A percentile compares a stretch with the other conserved stretches of the same genome.
Evolutionary conservation across 2,888 invertebrate species (phyloP).

Genomic region (Dinocampus coccinellae): DNA sequence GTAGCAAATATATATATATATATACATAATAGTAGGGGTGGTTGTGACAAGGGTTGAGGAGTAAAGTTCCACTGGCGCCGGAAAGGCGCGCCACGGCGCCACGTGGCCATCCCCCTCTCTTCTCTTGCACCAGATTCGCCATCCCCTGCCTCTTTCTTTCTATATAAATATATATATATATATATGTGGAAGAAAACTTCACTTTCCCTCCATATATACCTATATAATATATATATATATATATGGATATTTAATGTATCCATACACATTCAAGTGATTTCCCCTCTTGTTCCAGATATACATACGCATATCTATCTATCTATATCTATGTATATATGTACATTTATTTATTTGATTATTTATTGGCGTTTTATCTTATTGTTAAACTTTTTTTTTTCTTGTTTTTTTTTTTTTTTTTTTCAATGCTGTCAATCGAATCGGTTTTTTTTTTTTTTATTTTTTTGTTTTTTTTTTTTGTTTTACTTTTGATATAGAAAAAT

Average conservation of each 20-base stretch:
- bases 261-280: neutral
- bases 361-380: conserved; percentile 4
- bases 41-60: conserved; percentile 30
- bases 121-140: conserved; percentile 26
- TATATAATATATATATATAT: conserved; percentile 4
- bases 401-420: neutral
- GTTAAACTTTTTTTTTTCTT: neutral
- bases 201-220: neutral
- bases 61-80: conserved; percentile 64
- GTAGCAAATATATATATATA: neutral
- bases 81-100: conserved; percentile 68
- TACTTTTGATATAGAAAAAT: neutral
- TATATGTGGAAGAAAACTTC: neutral
- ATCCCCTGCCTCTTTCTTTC: neutral
- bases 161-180: neutral
- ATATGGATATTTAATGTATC: neutral
- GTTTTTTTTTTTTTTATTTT: neutral
- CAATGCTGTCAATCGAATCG: neutral
- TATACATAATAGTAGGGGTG: neutral
- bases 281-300: neutral
- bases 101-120: conserved; percentile 63
- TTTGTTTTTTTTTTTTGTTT: neutral
- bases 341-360: neutral
- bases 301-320: neutral
- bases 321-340: neutral